Evolutionary conservation across 30 jellyfish, hydroid and myxozoan genomes (phyloP).

Genomic region (Turritopsis dohrnii): DNA sequence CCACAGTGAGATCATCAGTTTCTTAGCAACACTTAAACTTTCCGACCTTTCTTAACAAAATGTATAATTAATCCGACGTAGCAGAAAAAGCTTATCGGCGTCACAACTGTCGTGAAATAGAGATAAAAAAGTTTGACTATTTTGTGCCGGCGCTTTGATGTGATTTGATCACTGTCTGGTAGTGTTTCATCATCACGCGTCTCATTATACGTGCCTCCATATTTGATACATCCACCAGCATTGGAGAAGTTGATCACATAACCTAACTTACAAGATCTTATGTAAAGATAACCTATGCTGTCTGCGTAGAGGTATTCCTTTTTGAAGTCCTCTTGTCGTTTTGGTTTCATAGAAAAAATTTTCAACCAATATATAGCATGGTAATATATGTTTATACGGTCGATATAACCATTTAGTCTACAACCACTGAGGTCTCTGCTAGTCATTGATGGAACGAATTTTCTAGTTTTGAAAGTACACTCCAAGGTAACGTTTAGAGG

Average conservation of each 20-base stretch:
- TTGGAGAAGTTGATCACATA: background rate
- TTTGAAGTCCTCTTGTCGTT: background rate
- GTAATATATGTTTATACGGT: background rate
- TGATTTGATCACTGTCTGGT: background rate
- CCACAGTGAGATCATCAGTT: background rate
- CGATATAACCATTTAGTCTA: background rate
- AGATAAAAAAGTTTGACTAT: background rate
- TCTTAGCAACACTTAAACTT: background rate
- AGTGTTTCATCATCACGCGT: too few species aligned
- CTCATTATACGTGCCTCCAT: background rate
- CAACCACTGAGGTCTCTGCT: background rate
- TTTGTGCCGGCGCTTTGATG: background rate
- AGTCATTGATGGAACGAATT: background rate
- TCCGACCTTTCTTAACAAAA: background rate
- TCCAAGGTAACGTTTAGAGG: background rate
- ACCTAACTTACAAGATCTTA: background rate
- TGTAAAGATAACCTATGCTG: background rate
- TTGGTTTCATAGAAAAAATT: background rate
- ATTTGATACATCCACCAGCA: background rate
- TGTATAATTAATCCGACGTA: background rate
- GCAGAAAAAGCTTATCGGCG: background rate
- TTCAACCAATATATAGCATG: background rate
- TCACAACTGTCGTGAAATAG: background rate
- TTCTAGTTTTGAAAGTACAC: background rate
- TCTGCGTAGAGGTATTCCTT: background rate